Evolutionary conservation across 2,888 invertebrate species (phyloP).

Genomic region (Pomacea canaliculata): DNA sequence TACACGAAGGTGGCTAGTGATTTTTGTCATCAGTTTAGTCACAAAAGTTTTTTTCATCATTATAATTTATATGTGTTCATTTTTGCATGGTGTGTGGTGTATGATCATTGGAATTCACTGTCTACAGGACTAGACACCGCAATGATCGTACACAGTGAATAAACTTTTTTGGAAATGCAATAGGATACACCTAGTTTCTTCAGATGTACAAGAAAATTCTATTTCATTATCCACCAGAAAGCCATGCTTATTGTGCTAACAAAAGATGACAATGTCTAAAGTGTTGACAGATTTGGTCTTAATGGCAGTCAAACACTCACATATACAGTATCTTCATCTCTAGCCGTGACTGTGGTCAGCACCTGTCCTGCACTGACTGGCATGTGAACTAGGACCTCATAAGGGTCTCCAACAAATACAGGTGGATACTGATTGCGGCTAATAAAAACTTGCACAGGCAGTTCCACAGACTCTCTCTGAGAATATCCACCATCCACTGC

Average conservation of each 20-base stretch:
- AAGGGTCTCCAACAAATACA: constrained; percentile 37
- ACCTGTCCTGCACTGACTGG: neutral
- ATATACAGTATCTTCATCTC: constrained; percentile 49
- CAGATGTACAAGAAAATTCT: too few relatives aligned
- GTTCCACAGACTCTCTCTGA: neutral
- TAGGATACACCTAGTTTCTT: too few relatives aligned
- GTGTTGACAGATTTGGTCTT: neutral
- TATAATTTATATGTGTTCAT: too few relatives aligned
- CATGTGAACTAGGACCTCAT: constrained; percentile 17
- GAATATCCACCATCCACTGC: constrained; percentile 16
- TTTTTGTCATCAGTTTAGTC: too few relatives aligned
- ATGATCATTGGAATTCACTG: too few relatives aligned
- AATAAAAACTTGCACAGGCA: constrained; percentile 34
- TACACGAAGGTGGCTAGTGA: too few relatives aligned
- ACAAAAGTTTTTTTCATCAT: too few relatives aligned
- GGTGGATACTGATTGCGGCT: constrained; percentile 53
- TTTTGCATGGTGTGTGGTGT: too few relatives aligned
- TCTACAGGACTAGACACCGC: too few relatives aligned
- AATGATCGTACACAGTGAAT: too few relatives aligned
- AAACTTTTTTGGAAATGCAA: too few relatives aligned
- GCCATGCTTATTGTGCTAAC: neutral
- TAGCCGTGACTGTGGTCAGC: constrained; percentile 44
- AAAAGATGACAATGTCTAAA: neutral
- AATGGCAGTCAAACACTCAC: constrained; percentile 38
- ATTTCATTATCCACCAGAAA: too few relatives aligned